Base-by-base conservation (phyloP, 2,113 vertebrate species). In the Rousettus leschenaultii region DNA sequence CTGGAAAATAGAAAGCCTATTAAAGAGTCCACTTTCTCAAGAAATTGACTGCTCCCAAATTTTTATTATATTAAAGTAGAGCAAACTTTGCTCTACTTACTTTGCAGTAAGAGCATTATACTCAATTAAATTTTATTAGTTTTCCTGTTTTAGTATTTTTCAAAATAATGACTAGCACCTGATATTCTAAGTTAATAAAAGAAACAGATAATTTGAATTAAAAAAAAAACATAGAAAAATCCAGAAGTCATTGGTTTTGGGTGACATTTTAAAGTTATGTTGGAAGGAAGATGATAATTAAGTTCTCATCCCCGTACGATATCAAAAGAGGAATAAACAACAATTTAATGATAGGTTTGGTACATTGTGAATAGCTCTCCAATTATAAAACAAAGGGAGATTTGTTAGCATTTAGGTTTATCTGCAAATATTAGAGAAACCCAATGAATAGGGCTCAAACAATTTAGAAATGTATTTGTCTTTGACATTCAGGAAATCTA, bases 151-250 rank as follows among this genome's bases (percentile, higher is more conserved):
- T 85, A 66, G 18, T 85, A 65, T 86, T 94, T 96, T 89, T 7
- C 7, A 55, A 89, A 95, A 75, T 95, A 86, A 38, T 90, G 71
- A 88, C 59, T 82, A 86, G 4, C 14, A 71, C 26, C 18, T 92
- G 16, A 90, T 85, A 80, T 55, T 91, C 35, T 90, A 45, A 77
- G 22, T 61, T 91, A 96, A 90, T 83, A 89, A 97, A 94, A 90
- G 33, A 94, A 68, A 84, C 7, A 66, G 33, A 83, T 90, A 87
- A 71, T 26, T 79, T 92, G 45, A 88, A 61, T 91, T 85, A 96
- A 94, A 28, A n/a, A n/a, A n/a, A n/a, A 88, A 94, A 97, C 77
- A 51, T 51, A 78, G 48, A 73, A 77, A 93, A 94, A 86, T 33
- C 6, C 11, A 40, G 43, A 95, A 90, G 65, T 95, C 75, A 84